These are phyloP conservation scores for Operophtera brumata DNA, from an alignment of 2,888 invertebrate genomes.

Conservation along the genomic window DNA sequence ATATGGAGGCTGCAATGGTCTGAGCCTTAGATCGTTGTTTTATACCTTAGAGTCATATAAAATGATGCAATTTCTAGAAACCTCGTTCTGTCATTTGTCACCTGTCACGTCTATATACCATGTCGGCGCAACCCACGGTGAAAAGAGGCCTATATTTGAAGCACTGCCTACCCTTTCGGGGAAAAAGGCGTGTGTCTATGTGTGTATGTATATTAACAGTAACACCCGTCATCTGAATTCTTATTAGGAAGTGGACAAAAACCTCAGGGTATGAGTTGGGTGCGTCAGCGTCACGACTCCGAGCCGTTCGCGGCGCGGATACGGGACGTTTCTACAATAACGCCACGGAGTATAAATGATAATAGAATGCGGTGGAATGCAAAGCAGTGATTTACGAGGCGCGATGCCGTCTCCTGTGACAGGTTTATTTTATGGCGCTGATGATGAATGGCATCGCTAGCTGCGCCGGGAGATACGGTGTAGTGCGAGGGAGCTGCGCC, in stretches of 20 bases:
- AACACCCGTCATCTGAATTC: no score
- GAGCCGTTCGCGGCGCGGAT: conserved; percentile 12
- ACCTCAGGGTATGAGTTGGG: conserved; percentile 1
- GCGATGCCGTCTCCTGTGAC: conserved; percentile 25
- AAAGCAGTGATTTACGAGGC: conserved; percentile 36
- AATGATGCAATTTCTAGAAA: no score
- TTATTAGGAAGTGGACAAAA: neutral
- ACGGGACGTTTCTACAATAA: conserved; percentile 35
- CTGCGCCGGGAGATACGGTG: neutral
- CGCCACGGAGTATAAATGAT: conserved; percentile 5
- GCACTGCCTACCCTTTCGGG: no score
- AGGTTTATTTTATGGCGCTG: conserved; percentile 26
- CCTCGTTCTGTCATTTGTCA: no score
- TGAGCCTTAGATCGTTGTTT: no score
- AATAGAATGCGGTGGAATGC: conserved; percentile 28
- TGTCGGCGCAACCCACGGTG: no score
- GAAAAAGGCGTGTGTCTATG: no score
- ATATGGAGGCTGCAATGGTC: no score
- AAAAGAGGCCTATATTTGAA: no score
- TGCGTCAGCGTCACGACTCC: neutral
- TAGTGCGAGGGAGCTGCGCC: neutral
- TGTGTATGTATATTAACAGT: no score
- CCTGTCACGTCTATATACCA: no score
- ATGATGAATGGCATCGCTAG: conserved; percentile 21
- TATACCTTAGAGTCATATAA: no score